Evolutionary conservation across 2,113 vertebrate genomes (phyloP), one percentile per base, ranked within the genome.

Genomic region (Taurulus bubalis): DNA sequence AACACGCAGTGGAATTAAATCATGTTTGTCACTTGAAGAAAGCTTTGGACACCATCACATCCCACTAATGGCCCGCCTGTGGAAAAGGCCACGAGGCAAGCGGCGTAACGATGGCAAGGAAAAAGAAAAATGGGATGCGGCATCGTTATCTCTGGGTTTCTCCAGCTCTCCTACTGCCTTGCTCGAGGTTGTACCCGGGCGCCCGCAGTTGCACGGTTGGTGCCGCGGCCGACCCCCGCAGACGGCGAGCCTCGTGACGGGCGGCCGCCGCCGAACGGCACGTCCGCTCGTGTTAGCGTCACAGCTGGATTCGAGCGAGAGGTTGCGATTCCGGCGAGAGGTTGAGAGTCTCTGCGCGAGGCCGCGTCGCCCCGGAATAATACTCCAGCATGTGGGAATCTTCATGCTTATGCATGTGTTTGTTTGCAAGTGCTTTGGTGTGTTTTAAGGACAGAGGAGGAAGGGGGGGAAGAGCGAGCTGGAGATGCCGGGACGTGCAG

Each of bases 61-160:
- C 47, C 76, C 60, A 68, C 85, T 90, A 91, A 91, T 88, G 79
- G 62, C 66, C 64, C 74, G 83, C 76, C 86, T 67, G 72, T 60
- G 85, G 79, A 77, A 83, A 83, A 79, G 72, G 62, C 80, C 79
- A 81, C 2, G n/a, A 87, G 77, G 82, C 79, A 80, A 32, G 49
- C 70, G 38, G 71, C 69, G 51, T 64, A 84, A 82, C n/a, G 69
- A 82, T 3, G 36, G 34, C 7, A 34, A 38, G 36, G 12, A 34
- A 34, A 32, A 63, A 59, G 40, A 83, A 71, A 74, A 77, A 69
- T 20, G 26, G 2, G 3, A 67, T 6, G 75, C 60, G 68, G 76
- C 76, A 84, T 85, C 83, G 79, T 87, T 82, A 87, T 85, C 70
- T 79, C 73, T 26, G 75, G 62, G 16, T 8, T n/a, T 71, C 64